phyloP scores from a whole-genome alignment of 2,888 invertebrate genomes.

The Xestia c-nigrum region DNA sequence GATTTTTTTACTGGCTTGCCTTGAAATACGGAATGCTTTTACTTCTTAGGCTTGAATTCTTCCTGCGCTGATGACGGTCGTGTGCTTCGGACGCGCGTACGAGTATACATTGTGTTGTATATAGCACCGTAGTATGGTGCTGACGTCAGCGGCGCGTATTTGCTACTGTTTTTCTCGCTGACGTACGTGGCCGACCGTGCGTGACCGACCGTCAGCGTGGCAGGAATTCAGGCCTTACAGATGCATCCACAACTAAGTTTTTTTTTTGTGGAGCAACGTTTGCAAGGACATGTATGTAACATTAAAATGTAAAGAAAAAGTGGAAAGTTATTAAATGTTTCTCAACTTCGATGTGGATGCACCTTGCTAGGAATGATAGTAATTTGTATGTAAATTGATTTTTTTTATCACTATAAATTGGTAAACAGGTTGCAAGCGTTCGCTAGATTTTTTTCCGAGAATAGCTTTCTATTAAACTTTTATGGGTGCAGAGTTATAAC shows the following conservation, averaged over 20 bases:
- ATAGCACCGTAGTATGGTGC: too few relatives aligned
- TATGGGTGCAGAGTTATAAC: neutral
- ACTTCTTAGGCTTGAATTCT: neutral
- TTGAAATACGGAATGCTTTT: constrained; percentile 11
- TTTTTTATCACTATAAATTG: constrained; percentile 13
- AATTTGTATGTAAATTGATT: neutral
- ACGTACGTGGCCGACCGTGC: too few relatives aligned
- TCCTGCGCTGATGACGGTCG: too few relatives aligned
- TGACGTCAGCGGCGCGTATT: too few relatives aligned
- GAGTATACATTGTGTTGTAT: too few relatives aligned
- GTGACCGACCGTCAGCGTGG: too few relatives aligned
- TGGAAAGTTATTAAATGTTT: neutral
- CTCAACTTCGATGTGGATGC: neutral
- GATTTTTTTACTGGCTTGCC: neutral
- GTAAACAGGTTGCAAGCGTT: constrained; percentile 14
- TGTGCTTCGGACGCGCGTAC: too few relatives aligned
- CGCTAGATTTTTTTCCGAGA: neutral
- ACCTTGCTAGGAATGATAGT: neutral
- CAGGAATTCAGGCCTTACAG: neutral
- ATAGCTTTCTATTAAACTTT: neutral
- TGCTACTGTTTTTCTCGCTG: too few relatives aligned
- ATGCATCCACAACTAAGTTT: neutral
- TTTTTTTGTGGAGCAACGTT: neutral
- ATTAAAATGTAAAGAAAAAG: neutral
- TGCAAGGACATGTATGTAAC: neutral